Base-by-base conservation (phyloP, 2,797 vertebrate genomes). In the Phoeniculus purpureus region DNA sequence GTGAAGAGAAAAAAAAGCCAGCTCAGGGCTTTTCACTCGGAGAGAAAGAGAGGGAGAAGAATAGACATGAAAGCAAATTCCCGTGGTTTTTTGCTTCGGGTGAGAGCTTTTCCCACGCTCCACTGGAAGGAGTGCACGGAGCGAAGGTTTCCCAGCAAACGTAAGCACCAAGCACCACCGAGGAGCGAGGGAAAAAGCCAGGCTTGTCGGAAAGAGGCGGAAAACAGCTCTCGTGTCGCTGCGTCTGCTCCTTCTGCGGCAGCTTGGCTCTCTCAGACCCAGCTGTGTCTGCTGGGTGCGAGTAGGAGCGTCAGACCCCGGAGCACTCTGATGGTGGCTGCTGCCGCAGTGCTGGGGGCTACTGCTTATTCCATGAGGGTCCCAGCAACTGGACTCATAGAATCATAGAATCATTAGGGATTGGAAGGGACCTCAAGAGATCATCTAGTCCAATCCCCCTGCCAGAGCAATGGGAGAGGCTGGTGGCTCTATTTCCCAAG, bases 31-130 rank as follows among this genome's bases (percentile, higher is more conserved):
- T 96, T 95, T 93, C 78, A 91, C 83, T 93, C 68, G 55, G 68
- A 91, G 75, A 94, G 94, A 94, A 92, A 94, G 72, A 67, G 45
- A 60, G 55, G 31, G 88, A 94, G 92, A 95, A 96, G 92, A 96
- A 96, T 92, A 92, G 92, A 94, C 93, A 82, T 96, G 94, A 96
- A 96, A 95, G 95, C 47, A 92, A 94, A 96, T 94, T 94, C 93
- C 85, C 83, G 6, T 88, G 85, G 50, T 74, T 87, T 94, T 92
- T 88, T 88, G 66, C 86, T 93, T 82, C 0, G 79, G 66, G 84
- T 92, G 86, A 95, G 90, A 92, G 94, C 70, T 95, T 95, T 93
- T 96, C 94, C 88, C 95, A 95, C 73, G 84, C 90, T 96, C 88
- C 81, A 68, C 26, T 93, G 86, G 91, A 91, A 89, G 23, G 51